A percentile compares a stretch with the other conserved stretches of the same genome.
Evolutionary conservation across 2,797 vertebrate species (phyloP).

Genomic region (Hydrophis major): DNA sequence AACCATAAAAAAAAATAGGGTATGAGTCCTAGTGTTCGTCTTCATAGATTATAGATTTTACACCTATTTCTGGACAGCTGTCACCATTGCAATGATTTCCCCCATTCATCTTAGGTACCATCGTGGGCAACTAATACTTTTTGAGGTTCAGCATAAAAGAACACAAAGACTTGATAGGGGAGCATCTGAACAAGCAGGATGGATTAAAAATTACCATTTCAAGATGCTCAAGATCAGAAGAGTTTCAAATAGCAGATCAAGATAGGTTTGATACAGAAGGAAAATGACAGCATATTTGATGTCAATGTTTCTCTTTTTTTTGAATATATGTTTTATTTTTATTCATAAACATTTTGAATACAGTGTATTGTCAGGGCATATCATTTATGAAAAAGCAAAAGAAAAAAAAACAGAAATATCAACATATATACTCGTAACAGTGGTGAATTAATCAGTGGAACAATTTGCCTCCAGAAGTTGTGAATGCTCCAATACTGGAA

Average conservation of each 20-base stretch:
- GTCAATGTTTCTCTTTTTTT: neutral
- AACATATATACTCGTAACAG: no score
- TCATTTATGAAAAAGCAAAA: no score
- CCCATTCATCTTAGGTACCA: conserved; percentile 39
- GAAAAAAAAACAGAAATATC: no score
- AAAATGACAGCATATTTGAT: neutral
- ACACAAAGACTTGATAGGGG: neutral
- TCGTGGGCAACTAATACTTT: neutral
- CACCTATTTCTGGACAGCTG: conserved; percentile 41
- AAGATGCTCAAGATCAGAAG: neutral
- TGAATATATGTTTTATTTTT: no score
- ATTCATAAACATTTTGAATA: no score
- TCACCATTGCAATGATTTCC: conserved; percentile 11
- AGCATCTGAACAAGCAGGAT: neutral
- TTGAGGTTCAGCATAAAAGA: neutral
- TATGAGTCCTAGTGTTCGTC: conserved; percentile 33
- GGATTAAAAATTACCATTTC: neutral
- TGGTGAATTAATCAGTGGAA: neutral
- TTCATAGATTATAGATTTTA: conserved; percentile 28
- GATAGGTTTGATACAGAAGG: neutral
- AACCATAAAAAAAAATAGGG: conserved; percentile 43
- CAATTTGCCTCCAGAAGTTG: neutral
- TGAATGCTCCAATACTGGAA: neutral
- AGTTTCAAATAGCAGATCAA: neutral
- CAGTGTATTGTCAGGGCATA: no score